phyloP scores from a whole-genome alignment of 2,113 vertebrate genomes.

The Trematomus loennbergii region DNA sequence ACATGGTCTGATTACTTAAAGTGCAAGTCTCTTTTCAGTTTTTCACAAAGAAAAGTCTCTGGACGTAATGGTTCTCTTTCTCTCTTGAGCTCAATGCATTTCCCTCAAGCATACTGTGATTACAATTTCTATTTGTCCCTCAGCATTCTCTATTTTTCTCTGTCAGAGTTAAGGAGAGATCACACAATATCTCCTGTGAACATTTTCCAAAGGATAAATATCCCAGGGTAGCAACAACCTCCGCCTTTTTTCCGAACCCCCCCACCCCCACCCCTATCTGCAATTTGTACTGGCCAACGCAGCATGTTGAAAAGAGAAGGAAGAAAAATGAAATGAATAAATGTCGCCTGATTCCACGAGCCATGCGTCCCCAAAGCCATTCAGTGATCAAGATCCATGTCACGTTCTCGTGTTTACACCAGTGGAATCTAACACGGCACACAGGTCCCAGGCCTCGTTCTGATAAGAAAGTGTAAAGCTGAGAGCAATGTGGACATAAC shows the following conservation, averaged over 20 bases:
- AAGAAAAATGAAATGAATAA: constrained; percentile 47
- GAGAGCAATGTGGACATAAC: not conserved
- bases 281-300: constrained; percentile 52
- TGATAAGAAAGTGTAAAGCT: constrained; percentile 4
- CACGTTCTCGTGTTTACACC: constrained; percentile 41
- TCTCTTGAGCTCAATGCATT: constrained; percentile 58
- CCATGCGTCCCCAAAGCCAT: constrained; percentile 57
- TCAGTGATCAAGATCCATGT: constrained; percentile 47
- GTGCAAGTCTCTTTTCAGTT: constrained; percentile 55
- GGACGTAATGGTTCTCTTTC: constrained; percentile 37
- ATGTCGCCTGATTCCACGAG: constrained; percentile 37
- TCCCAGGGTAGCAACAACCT: constrained; percentile 64
- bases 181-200: constrained; percentile 64
- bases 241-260: constrained; percentile 40
- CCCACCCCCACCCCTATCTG: constrained; percentile 40
- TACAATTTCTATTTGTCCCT: constrained; percentile 66
- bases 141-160: constrained; percentile 59
- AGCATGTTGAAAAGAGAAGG: constrained; percentile 30
- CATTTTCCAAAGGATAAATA: constrained; percentile 69
- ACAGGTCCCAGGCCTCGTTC: constrained; percentile 16
- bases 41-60: constrained; percentile 56
- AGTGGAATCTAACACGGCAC: constrained; percentile 28
- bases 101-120: constrained; percentile 75
- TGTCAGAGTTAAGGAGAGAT: constrained; percentile 69
- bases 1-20: constrained; percentile 68